Percentiles rank a stretch among this genome's conserved stretches.
Conservation (phyloP, 2,113 vertebrate species). For the Oreochromis tanganicae region DNA sequence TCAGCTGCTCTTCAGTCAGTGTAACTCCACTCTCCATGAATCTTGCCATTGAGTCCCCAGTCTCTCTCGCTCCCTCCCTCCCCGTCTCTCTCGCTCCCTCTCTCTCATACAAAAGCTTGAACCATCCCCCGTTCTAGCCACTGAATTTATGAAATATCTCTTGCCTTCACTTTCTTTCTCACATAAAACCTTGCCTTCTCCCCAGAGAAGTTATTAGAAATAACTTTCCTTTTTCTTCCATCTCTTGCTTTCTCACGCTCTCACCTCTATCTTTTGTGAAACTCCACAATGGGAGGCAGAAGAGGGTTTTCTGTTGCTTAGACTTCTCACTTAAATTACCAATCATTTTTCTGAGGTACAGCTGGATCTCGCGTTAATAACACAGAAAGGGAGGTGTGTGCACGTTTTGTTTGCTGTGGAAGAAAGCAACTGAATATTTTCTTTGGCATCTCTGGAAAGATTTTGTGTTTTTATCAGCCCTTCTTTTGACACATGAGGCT, state of each 20-base stretch:
- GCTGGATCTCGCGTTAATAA: not conserved
- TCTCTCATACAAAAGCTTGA: not conserved
- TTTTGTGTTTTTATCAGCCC: not conserved
- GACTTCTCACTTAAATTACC: not conserved
- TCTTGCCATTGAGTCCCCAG: constrained; percentile 14
- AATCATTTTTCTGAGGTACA: not conserved
- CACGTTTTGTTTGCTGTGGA: not conserved
- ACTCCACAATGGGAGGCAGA: not conserved
- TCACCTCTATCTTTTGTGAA: not conserved
- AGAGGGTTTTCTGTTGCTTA: not conserved
- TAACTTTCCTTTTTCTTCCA: not conserved
- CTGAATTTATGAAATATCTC: not conserved
- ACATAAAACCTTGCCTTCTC: not conserved
- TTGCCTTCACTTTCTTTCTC: not conserved
- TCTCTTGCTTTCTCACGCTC: not conserved
- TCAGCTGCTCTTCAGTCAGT: constrained; percentile 21
- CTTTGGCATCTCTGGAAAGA: not conserved
- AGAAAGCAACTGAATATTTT: not conserved
- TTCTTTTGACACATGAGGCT: not conserved
- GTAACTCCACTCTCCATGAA: constrained; percentile 27
- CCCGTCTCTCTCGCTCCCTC: not conserved
- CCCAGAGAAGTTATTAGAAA: constrained; percentile 3
- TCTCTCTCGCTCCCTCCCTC: not conserved
- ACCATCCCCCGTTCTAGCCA: not conserved
- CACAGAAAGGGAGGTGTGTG: not conserved